phyloP scores from a whole-genome alignment of 2,797 vertebrate species.

The Chloroceryle inda region DNA sequence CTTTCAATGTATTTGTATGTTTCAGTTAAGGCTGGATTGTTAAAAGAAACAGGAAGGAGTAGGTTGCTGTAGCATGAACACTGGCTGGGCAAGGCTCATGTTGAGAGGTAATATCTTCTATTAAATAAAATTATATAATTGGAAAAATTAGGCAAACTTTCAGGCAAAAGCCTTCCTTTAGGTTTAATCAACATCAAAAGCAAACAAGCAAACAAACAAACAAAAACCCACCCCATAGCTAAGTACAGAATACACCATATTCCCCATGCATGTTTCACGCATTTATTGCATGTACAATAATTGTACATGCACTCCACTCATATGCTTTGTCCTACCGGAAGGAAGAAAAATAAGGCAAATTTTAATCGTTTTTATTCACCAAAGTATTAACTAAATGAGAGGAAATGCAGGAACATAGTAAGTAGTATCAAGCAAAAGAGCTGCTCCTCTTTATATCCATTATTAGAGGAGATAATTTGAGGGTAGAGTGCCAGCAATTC shows the following conservation, averaged over 20 bases:
- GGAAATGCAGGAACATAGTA: neutral
- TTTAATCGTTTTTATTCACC: neutral
- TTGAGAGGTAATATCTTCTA: neutral
- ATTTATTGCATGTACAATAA: neutral
- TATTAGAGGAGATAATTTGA: slow-evolving; percentile 33
- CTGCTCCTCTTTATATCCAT: neutral
- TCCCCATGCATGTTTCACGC: neutral
- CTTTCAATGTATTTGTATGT: neutral
- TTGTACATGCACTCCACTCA: neutral
- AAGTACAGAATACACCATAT: neutral
- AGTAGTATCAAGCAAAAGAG: neutral
- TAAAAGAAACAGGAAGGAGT: neutral
- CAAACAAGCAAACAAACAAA: too few species aligned
- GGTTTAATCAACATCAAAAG: neutral
- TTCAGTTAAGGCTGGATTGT: neutral
- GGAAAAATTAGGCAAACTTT: neutral
- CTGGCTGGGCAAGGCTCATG: neutral
- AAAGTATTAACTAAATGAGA: neutral
- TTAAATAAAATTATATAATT: neutral
- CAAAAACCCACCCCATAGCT: neutral
- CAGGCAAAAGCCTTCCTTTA: neutral
- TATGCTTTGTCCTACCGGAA: neutral
- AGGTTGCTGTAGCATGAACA: neutral
- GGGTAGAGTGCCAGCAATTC: neutral
- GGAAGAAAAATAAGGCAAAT: neutral